phyloP scores from a whole-genome alignment of 2,797 vertebrate genomes.

The Enoplosus armatus region DNA sequence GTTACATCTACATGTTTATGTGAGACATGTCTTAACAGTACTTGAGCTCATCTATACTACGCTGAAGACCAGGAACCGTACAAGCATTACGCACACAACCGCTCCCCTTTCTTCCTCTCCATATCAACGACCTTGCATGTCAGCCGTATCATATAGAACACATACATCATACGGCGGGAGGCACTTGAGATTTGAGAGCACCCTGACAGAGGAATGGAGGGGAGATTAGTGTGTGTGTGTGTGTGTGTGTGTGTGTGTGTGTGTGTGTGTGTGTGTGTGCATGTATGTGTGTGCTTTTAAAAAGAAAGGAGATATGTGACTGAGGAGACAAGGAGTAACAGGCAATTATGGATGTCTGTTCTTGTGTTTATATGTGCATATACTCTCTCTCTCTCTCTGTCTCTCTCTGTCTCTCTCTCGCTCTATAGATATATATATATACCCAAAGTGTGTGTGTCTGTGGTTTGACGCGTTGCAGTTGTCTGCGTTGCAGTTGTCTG shows the following conservation, averaged over 20 bases:
- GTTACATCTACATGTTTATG: conserved; percentile 4
- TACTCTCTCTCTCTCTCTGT: not conserved
- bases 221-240: conserved; percentile 33
- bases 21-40: not conserved
- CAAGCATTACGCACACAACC: conserved; percentile 25
- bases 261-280: conserved; percentile 17
- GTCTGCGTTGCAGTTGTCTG: conserved; percentile 11
- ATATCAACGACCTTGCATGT: conserved; percentile 66
- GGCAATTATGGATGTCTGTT: not conserved
- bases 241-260: conserved; percentile 10
- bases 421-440: not conserved
- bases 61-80: conserved; percentile 17
- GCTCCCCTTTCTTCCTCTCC: conserved; percentile 35
- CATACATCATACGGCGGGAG: conserved; percentile 55
- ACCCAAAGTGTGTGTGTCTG: not conserved
- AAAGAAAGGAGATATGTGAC: conserved; percentile 24
- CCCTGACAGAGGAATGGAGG: conserved; percentile 36
- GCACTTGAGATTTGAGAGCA: conserved; percentile 36
- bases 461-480: conserved; percentile 18
- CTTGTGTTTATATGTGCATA: not conserved
- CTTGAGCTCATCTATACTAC: conserved; percentile 13
- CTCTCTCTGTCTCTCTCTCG: not conserved
- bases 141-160: conserved; percentile 38
- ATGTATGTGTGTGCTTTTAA: conserved; percentile 10
- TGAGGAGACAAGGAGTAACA: not conserved